Base-by-base conservation (phyloP, 2,888 invertebrate genomes). In the Acrobasis suavella region DNA sequence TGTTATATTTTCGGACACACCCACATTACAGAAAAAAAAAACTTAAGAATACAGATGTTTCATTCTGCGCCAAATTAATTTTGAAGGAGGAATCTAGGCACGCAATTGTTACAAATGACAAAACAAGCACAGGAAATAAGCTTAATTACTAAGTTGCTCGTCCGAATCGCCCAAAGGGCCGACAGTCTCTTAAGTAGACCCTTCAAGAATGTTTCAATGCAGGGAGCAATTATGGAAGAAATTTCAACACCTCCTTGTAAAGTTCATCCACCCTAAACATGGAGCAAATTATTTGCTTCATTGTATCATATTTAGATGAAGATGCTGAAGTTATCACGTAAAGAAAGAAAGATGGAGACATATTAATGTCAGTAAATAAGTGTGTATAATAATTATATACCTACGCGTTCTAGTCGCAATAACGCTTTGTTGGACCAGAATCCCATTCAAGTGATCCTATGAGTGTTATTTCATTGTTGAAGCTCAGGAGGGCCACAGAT, bases 111-210 rank as follows among this genome's bases (percentile, higher is more conserved):
- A 73, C 72, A 81, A 83, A 85, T 79, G 80, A 85, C 81, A 81
- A 83, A 87, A 86, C 86, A 87, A 85, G 78, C 72, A 72, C 72
- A 78, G 83, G 80, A 90, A 90, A 91, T 90, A 85, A 88, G 89
- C 89, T 89, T 88, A 89, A 89, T 90, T 89, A 91, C 83, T 80
- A 82, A 86, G 84, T 89, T 87, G 83, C 78, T 72, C 79, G 88
- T 85, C 83, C 82, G 75, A 83, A 77, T 82, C 82, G 78, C 78
- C 82, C 76, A 72, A 79, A 83, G 81, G 85, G 80, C 76, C 80
- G 74, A 74, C 81, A 81, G 81, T 77, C 77, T 76, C 73, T 83
- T 83, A 77, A 88, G 82, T 79, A 85, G 83, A 80, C 83, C 83
- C 89, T 32, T 90, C 81, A 83, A 76, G 76, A 84, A 78, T 85